A percentile compares a stretch with the other conserved stretches of the same genome.
Evolutionary conservation across 2,888 invertebrate genomes (phyloP).

Genomic region (Nephrotoma guestfalica): DNA sequence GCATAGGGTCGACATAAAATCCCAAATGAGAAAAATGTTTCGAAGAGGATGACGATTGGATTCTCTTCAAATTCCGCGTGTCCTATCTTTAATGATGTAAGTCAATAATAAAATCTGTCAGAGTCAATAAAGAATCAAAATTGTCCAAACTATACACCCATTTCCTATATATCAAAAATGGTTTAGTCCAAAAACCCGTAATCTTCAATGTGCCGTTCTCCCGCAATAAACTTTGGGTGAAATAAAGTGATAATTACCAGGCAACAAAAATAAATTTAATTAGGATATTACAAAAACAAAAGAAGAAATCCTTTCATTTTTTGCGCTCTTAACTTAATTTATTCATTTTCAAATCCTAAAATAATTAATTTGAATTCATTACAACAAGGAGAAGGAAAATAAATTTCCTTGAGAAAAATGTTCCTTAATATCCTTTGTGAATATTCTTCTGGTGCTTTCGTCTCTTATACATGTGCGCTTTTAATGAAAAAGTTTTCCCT

Average conservation of each 20-base stretch:
- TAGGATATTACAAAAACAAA: neutral
- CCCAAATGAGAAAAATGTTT: too few species aligned
- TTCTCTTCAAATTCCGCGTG: too few species aligned
- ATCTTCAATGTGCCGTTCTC: neutral
- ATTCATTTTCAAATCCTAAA: neutral
- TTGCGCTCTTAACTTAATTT: neutral
- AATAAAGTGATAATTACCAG: neutral
- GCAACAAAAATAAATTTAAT: neutral
- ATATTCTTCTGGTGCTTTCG: neutral
- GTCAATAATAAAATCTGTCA: fast-evolving
- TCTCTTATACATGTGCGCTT: neutral
- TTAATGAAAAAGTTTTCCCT: neutral
- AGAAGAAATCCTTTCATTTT: neutral
- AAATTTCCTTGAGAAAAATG: neutral
- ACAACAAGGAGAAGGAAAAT: neutral
- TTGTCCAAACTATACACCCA: too few species aligned
- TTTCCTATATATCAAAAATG: neutral
- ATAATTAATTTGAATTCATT: neutral
- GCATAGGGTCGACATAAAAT: too few species aligned
- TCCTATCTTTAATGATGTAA: too few species aligned
- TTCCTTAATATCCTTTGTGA: neutral
- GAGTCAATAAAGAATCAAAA: too few species aligned
- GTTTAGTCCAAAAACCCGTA: neutral
- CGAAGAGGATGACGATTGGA: fast-evolving
- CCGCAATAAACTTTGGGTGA: neutral